Conservation (phyloP, 1,140 invertebrate genomes). For the Drosophila sturtevanti region DNA sequence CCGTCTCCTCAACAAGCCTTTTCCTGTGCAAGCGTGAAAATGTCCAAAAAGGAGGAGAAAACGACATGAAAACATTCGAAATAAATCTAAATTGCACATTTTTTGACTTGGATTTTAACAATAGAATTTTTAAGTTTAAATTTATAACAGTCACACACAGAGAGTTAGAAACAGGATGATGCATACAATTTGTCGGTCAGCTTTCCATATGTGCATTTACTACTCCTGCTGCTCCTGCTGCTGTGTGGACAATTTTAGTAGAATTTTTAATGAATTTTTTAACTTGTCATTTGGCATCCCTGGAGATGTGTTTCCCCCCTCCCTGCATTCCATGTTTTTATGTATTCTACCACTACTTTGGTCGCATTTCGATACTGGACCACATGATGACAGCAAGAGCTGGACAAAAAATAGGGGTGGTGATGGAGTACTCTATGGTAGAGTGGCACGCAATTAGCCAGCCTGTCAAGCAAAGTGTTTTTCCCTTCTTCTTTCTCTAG, state of each 20-base stretch:
- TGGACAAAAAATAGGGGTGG: not conserved
- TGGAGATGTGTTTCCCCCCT: slow-evolving; percentile 33
- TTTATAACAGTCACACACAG: slow-evolving; percentile 29
- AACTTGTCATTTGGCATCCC: slow-evolving; percentile 56
- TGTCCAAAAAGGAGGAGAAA: slow-evolving; percentile 36
- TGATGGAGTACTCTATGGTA: slow-evolving; percentile 28
- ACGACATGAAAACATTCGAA: slow-evolving; percentile 56
- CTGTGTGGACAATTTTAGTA: slow-evolving; percentile 49
- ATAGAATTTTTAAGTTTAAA: slow-evolving; percentile 63
- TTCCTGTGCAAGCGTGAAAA: slow-evolving; percentile 60
- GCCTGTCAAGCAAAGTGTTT: slow-evolving; percentile 75
- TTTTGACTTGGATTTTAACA: slow-evolving; percentile 31
- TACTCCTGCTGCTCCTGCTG: not conserved
- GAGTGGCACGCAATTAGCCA: slow-evolving; percentile 70
- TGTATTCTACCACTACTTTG: slow-evolving; percentile 38
- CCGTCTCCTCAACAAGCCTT: slow-evolving; percentile 30
- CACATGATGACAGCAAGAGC: slow-evolving; percentile 31
- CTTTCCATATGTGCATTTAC: not conserved
- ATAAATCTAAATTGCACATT: slow-evolving; percentile 72
- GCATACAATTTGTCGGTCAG: slow-evolving; percentile 15
- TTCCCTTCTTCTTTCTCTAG: slow-evolving; percentile 21
- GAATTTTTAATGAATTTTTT: slow-evolving; percentile 71
- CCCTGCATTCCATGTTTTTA: slow-evolving; percentile 52
- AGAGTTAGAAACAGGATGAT: slow-evolving; percentile 26
- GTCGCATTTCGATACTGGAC: slow-evolving; percentile 27